Percentiles rank a stretch among this genome's conserved stretches.
These are phyloP conservation scores for Campopleginae sp. DNA, from an alignment of 2,888 invertebrate species.

Conservation along the genomic window DNA sequence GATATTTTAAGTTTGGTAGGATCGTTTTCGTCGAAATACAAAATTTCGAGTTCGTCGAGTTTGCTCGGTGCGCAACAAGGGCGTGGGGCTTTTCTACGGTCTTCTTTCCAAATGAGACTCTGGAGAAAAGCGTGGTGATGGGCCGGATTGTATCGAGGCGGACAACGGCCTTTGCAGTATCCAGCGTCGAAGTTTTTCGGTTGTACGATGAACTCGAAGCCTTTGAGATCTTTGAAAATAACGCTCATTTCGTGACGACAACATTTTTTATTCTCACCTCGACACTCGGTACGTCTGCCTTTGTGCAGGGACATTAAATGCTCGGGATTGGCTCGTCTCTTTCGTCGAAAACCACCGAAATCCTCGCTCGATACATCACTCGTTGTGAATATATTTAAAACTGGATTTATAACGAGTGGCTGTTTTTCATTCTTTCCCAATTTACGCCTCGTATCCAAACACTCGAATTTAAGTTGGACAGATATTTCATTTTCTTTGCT, in stretches of 20 bases:
- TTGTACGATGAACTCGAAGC: slow-evolving; percentile 88
- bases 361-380: slow-evolving; percentile 67
- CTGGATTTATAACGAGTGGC: slow-evolving; percentile 77
- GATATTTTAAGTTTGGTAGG: slow-evolving; percentile 87
- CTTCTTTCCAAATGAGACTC: slow-evolving; percentile 88
- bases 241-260: slow-evolving; percentile 89
- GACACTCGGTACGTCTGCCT: slow-evolving; percentile 85
- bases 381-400: slow-evolving; percentile 78
- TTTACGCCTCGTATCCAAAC: slow-evolving; percentile 55
- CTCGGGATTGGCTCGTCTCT: slow-evolving; percentile 73
- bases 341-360: slow-evolving; percentile 62
- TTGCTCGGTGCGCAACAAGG: slow-evolving; percentile 90
- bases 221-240: slow-evolving; percentile 88
- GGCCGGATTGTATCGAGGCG: slow-evolving; percentile 88
- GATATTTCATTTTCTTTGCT: slow-evolving; percentile 84
- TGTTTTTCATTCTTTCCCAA: slow-evolving; percentile 59
- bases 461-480: slow-evolving; percentile 86
- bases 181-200: slow-evolving; percentile 90
- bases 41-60: slow-evolving; percentile 87
- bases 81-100: slow-evolving; percentile 85
- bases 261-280: slow-evolving; percentile 86
- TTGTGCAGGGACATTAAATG: slow-evolving; percentile 81
- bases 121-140: slow-evolving; percentile 90
- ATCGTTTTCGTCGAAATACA: slow-evolving; percentile 88
- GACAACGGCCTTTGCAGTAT: slow-evolving; percentile 89